Conservation (phyloP, 2,113 vertebrate genomes). For the Oxyruncus cristatus region DNA sequence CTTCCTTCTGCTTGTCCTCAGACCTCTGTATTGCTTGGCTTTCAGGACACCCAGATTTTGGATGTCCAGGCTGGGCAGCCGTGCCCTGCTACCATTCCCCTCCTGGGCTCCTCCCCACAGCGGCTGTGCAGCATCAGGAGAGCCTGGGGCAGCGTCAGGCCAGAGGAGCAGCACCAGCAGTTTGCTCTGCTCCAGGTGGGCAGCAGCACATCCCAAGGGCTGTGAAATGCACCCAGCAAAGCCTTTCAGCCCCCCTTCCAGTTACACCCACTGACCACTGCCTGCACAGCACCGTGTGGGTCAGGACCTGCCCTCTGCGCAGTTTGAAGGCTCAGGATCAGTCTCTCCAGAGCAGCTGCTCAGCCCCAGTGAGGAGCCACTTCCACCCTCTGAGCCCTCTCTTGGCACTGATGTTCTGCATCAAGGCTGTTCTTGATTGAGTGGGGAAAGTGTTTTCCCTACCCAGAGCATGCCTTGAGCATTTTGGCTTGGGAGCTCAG, state of each 20-base stretch:
- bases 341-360: neutral
- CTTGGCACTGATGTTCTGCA: neutral
- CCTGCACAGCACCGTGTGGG: rapidly evolving
- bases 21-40: neutral
- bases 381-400: neutral
- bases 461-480: neutral
- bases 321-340: neutral
- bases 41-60: neutral
- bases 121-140: neutral
- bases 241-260: neutral
- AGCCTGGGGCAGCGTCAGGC: rapidly evolving
- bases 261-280: rapidly evolving
- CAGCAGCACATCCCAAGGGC: neutral
- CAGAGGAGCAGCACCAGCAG: neutral
- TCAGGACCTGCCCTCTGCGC: neutral
- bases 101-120: neutral
- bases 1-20: neutral
- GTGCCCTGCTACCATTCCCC: rapidly evolving
- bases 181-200: neutral
- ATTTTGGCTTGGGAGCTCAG: neutral
- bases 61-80: neutral
- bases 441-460: neutral
- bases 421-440: neutral
- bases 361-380: rapidly evolving
- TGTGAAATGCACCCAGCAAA: neutral